Evolutionary conservation across 2,797 vertebrate species (phyloP).

Genomic region (Heteromormyrus szaboi): DNA sequence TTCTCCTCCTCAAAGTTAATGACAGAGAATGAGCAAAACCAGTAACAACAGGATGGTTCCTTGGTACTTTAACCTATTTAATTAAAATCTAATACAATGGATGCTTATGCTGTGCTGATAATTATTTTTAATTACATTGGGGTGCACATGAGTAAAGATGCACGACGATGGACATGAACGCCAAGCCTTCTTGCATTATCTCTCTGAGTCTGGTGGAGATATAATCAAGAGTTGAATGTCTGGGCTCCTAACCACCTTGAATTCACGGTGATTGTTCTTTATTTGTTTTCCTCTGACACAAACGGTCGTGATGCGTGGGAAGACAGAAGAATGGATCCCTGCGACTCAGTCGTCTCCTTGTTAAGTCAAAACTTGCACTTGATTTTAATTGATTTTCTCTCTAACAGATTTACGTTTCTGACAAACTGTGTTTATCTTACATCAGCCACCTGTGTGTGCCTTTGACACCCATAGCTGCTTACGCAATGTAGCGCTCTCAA

Average conservation of each 20-base stretch:
- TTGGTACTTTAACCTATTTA: constrained; percentile 1
- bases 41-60: not conserved
- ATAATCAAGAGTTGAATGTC: not conserved
- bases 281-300: not conserved
- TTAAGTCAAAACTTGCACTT: not conserved
- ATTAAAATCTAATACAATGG: not conserved
- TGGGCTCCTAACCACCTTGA: not conserved
- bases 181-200: not conserved
- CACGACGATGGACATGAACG: not conserved
- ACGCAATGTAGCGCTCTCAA: not conserved
- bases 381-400: not conserved
- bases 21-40: not conserved
- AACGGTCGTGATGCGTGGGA: not conserved
- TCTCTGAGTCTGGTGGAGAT: not conserved
- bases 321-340: not conserved
- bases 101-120: not conserved
- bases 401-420: not conserved
- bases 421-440: not conserved
- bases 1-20: not conserved
- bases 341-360: not conserved
- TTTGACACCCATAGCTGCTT: not conserved
- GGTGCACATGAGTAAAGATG: not conserved
- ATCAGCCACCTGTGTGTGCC: not conserved
- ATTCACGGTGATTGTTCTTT: not conserved
- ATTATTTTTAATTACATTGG: not conserved